Evolutionary conservation across 2,797 vertebrate genomes (phyloP), one percentile per base, ranked within the genome.

Genomic region (Takifugu ocellatus): DNA sequence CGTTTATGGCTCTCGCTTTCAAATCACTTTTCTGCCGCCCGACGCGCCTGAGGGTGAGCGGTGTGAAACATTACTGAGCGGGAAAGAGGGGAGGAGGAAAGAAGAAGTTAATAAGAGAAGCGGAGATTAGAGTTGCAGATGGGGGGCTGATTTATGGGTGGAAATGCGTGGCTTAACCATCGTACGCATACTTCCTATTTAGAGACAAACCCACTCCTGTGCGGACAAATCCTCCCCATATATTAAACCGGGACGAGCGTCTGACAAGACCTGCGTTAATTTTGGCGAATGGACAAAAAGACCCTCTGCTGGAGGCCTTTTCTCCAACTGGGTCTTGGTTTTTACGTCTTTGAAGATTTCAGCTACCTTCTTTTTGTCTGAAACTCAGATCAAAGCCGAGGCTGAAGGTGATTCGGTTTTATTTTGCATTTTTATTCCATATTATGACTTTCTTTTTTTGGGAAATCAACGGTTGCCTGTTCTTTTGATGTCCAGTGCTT

Each of bases 1-100:
- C 72, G 58, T 91, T 91, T 91, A 91, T 86, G 85, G 82, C 78
- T 70, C 68, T 60, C 68, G 69, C 76, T 75, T 81, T 81, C 74
- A 78, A 87, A 87, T 87, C 79, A 72, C 77, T 88, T 82, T 62
- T 77, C 78, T 68, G 73, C 69, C 75, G 42, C 67, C 59, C 25
- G 25, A 71, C 54, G 51, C 59, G 68, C 68, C 66, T 25, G 59
- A 72, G 71, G 53, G 16, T 26, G 69, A 79, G 54, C 26, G 17
- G 66, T 4, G 68, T 26, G 70, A 59, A 70, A 52, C 4, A 63
- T 59, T 59, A 31, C 16, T 12, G 46, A 68, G 65, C 70, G 51
- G 64, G 49, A 54, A 43, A 58, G 46, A 69, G 33, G 31, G 51
- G 59, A 59, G 57, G 66, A 70, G 72, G 75, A 72, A 66, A 15